Evolutionary conservation across 1,140 invertebrate genomes (phyloP).

Genomic region (Reticulitermes speratus): DNA sequence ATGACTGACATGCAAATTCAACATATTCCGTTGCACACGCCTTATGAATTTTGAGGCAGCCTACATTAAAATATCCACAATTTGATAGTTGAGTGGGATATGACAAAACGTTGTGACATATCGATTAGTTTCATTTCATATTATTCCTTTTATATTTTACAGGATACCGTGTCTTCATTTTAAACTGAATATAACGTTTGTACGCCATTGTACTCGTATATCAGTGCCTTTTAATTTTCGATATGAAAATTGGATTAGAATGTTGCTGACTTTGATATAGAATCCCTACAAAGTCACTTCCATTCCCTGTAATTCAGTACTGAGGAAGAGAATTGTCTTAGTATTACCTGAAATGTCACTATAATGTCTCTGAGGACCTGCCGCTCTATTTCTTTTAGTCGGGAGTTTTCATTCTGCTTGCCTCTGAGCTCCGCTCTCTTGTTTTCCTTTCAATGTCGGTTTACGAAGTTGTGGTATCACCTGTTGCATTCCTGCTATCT

Average conservation of each 20-base stretch:
- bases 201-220: not conserved
- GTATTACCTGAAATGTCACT: not conserved
- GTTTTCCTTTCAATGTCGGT: too few species aligned
- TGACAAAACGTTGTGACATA: not conserved
- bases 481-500: too few species aligned
- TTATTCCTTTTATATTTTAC: not conserved
- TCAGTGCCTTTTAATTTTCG: not conserved
- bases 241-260: slow-evolving; percentile 11
- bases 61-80: not conserved
- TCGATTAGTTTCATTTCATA: not conserved
- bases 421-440: too few species aligned
- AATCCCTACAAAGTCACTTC: not conserved
- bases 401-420: too few species aligned
- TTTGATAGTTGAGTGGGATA: not conserved
- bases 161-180: not conserved
- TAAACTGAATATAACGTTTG: not conserved
- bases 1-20: not conserved
- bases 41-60: not conserved
- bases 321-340: not conserved
- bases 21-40: not conserved
- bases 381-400: too few species aligned
- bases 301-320: not conserved
- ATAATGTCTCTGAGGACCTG: too few species aligned
- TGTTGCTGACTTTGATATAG: not conserved
- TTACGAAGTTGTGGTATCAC: too few species aligned